These are phyloP conservation scores for Gallirallus australis DNA, from an alignment of 2,797 vertebrate species.

Conservation along the genomic window DNA sequence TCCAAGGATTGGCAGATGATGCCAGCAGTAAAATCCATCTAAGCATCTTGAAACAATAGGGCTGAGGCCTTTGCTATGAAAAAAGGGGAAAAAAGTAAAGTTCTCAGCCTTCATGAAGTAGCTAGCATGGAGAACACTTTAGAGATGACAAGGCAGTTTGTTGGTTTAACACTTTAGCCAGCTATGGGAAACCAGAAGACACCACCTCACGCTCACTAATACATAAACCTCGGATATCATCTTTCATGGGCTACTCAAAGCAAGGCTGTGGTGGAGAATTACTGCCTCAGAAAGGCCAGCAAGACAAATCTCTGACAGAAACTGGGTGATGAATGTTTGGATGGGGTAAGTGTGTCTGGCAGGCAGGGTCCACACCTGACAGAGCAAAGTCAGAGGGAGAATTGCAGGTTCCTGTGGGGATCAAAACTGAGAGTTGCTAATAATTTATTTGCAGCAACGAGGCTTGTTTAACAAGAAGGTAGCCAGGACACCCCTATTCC, in stretches of 20 bases:
- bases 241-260: not conserved
- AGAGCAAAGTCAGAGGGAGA: not conserved
- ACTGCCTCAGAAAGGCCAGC: not conserved
- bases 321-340: not conserved
- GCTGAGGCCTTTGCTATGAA: not conserved
- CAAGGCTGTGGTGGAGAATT: not conserved
- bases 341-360: not conserved
- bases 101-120: not conserved
- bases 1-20: not conserved
- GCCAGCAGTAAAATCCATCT: not conserved
- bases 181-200: not conserved
- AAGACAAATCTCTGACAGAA: not conserved
- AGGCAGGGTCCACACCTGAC: not conserved
- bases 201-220: not conserved
- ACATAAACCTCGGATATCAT: not conserved
- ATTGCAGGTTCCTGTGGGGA: not conserved
- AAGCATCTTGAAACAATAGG: not conserved
- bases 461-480: not conserved
- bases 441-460: not conserved
- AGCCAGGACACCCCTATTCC: not conserved
- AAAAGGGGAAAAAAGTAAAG: not conserved
- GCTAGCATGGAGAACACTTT: not conserved
- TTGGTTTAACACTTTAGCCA: not conserved
- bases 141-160: not conserved
- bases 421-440: not conserved